These are phyloP conservation scores for Seriola rivoliana DNA, from an alignment of 2,113 vertebrate genomes.

Conservation along the genomic window DNA sequence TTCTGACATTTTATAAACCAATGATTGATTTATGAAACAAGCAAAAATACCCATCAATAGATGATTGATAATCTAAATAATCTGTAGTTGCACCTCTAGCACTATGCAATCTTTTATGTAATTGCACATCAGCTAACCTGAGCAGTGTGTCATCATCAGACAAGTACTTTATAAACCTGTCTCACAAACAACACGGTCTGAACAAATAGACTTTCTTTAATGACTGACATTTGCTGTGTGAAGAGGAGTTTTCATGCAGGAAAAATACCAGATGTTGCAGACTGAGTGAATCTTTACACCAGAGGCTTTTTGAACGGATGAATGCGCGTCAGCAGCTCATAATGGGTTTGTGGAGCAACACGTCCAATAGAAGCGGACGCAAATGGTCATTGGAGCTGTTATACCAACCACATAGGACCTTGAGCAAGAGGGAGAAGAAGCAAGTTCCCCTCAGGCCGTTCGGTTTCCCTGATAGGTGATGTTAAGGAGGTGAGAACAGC, in stretches of 20 bases:
- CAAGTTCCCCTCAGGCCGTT: conserved; percentile 12
- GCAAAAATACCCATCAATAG: not conserved
- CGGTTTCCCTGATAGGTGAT: conserved; percentile 27
- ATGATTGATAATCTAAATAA: not conserved
- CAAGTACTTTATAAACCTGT: not conserved
- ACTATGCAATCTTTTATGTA: not conserved
- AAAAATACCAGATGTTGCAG: conserved; percentile 56
- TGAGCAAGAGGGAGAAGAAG: conserved; percentile 15
- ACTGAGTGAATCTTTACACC: conserved; percentile 15
- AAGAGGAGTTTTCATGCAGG: not conserved
- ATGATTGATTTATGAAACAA: not conserved
- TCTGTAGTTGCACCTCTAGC: not conserved
- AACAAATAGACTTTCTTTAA: not conserved
- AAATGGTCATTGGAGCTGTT: conserved; percentile 27
- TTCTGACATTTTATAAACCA: not conserved
- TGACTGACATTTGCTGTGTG: conserved; percentile 21
- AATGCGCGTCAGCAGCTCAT: conserved; percentile 3
- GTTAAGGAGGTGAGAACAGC: conserved; percentile 52
- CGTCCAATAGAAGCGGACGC: conserved; percentile 29
- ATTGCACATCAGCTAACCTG: not conserved
- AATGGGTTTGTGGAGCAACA: conserved; percentile 23
- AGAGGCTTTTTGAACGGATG: conserved; percentile 47
- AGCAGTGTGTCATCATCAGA: not conserved
- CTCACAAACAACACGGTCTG: not conserved
- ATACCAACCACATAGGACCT: not conserved